These are phyloP conservation scores for Manis pentadactyla DNA, from an alignment of 2,797 vertebrate species.

Conservation along the genomic window DNA sequence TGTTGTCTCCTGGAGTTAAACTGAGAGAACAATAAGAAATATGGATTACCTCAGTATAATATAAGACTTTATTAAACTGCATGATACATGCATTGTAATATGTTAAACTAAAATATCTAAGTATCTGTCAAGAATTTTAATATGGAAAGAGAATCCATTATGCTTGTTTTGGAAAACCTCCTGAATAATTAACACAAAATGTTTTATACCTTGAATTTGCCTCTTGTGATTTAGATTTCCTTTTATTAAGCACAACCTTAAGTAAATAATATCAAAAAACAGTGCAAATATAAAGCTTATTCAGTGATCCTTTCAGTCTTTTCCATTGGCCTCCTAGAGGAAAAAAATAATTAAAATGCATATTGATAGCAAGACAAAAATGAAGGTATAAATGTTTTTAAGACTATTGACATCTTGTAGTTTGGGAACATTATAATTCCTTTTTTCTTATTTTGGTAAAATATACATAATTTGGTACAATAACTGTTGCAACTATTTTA, in stretches of 20 bases:
- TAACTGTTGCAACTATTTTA: not conserved
- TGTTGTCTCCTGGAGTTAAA: not conserved
- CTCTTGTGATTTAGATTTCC: not conserved
- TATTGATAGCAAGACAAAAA: not conserved
- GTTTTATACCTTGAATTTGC: not conserved
- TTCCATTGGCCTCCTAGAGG: not conserved
- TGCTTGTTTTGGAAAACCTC: not conserved
- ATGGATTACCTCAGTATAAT: not conserved
- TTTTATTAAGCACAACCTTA: not conserved
- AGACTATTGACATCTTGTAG: not conserved
- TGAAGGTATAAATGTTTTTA: not conserved
- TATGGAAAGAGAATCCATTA: not conserved
- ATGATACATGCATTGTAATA: not conserved
- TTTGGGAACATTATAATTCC: not conserved
- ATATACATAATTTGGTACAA: no score
- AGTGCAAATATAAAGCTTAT: not conserved
- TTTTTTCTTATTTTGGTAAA: not conserved
- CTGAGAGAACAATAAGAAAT: not conserved
- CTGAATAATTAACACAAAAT: not conserved
- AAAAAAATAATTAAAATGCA: not conserved
- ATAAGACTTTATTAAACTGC: not conserved
- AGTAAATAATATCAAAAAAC: not conserved
- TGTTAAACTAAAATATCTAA: not conserved
- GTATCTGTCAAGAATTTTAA: not conserved
- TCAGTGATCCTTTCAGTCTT: not conserved